Evolutionary conservation across 1,140 invertebrate genomes (phyloP), one percentile per base, ranked within the genome.

Genomic region (Metopolophium dirhodum): DNA sequence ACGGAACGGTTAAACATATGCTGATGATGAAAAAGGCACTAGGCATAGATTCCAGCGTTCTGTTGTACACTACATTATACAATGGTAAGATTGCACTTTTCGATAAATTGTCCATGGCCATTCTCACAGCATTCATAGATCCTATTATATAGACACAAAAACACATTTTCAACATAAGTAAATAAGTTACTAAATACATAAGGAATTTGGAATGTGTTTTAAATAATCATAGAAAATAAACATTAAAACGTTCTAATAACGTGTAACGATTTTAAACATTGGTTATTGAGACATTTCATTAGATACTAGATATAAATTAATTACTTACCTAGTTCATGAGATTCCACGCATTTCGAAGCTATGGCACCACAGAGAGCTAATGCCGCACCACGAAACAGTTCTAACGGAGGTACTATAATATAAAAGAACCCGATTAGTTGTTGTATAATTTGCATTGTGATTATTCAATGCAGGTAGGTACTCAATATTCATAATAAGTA

Each of bases 301-400:
- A 49, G 26, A 49, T 7, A 30, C 11, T 87, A 87, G 30, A 22
- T 51, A n/a, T 54, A 89, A 89, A 30, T 47, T 45, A 45, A 35
- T n/a, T 93, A 86, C 57, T 94, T 93, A 88, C 94, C 94, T 49
- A 94, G 37, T 61, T 94, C 94, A 45, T 89, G 30, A 85, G 92
- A 26, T n/a, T 93, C 87, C 23, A 94, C 94, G n/a, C 94, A 83
- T 87, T 94, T 94, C 11, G 94, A 94, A 26, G 94, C 93, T 51
- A 94, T 94, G 20, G 94, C 94, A 26, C 92, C 49, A 22, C 88
- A 54, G 7, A 94, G 86, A 49, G 94, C 49, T 51, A 93, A 89
- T 23, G 90, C 93, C 9, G 94, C 94, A 23, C 94, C 94, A 54
- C 94, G 93, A 85, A 94, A 94, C 2, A 94, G 8, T 51, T 94